These are phyloP conservation scores for Cotesia glomerata DNA, from an alignment of 1,140 invertebrate species.

Conservation along the genomic window DNA sequence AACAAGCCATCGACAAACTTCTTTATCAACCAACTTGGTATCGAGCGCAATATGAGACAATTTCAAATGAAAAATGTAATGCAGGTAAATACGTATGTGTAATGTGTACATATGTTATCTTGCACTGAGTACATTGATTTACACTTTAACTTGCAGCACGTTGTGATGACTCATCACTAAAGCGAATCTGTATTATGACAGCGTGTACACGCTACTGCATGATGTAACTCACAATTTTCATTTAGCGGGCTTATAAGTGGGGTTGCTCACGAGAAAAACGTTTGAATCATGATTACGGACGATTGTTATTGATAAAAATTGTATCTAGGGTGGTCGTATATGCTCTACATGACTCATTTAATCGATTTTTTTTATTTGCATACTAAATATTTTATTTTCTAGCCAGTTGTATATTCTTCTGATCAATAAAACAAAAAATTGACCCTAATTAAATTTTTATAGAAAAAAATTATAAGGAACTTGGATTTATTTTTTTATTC, in stretches of 20 bases:
- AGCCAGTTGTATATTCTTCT: not conserved
- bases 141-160: not conserved
- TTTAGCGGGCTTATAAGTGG: not conserved
- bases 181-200: too few relatives aligned
- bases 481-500: too few relatives aligned
- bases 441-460: not conserved
- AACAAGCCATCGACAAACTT: too few relatives aligned
- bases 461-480: not conserved
- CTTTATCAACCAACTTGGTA: too few relatives aligned
- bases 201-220: not conserved
- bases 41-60: too few relatives aligned
- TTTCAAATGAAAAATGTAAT: too few relatives aligned
- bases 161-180: too few relatives aligned
- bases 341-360: not conserved
- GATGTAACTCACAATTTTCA: not conserved
- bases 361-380: conserved; percentile 4
- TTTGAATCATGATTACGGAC: not conserved
- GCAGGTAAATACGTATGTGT: too few relatives aligned
- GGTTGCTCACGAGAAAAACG: not conserved
- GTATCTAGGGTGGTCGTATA: not conserved
- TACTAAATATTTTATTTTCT: not conserved
- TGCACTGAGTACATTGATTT: not conserved
- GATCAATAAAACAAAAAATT: not conserved
- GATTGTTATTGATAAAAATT: conserved; percentile 4
- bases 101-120: too few relatives aligned